These are phyloP conservation scores for Apodemus speciosus DNA, from an alignment of 2,113 vertebrate genomes.

Conservation along the genomic window DNA sequence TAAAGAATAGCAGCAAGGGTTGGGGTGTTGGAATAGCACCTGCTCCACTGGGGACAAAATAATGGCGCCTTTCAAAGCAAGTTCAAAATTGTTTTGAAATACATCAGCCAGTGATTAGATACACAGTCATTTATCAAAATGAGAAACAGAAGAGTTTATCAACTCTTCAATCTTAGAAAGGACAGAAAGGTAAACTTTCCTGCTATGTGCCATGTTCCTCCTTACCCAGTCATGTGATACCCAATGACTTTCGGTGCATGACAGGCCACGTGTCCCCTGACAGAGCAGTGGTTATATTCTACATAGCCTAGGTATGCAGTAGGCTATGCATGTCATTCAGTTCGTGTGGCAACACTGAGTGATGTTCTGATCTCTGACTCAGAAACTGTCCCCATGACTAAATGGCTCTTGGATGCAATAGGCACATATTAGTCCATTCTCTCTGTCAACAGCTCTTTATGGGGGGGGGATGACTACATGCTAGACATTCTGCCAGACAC, in stretches of 20 bases:
- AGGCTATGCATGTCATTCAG: neutral
- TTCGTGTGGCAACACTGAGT: neutral
- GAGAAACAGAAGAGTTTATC: slow-evolving; percentile 33
- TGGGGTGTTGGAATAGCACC: neutral
- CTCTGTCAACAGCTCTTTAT: neutral
- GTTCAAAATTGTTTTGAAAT: slow-evolving; percentile 70
- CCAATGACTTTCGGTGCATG: neutral
- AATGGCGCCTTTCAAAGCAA: slow-evolving; percentile 64
- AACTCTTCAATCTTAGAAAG: slow-evolving; percentile 55
- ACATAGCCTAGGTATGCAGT: neutral
- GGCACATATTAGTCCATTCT: neutral
- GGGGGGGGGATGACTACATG: neutral
- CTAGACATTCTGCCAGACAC: neutral
- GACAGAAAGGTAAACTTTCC: slow-evolving; percentile 8
- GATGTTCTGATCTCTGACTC: neutral
- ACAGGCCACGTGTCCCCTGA: neutral
- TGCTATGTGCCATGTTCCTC: neutral
- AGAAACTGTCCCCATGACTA: neutral
- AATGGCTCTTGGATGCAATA: neutral
- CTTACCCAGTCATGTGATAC: neutral
- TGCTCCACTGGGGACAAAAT: slow-evolving; percentile 42
- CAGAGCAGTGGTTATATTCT: neutral
- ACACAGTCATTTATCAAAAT: slow-evolving; percentile 66
- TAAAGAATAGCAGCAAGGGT: slow-evolving; percentile 30
- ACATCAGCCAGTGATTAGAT: slow-evolving; percentile 41